Percentiles rank a stretch among this genome's conserved stretches.
Conservation (phyloP, 2,888 invertebrate genomes). For the Monoplex corrugatus region DNA sequence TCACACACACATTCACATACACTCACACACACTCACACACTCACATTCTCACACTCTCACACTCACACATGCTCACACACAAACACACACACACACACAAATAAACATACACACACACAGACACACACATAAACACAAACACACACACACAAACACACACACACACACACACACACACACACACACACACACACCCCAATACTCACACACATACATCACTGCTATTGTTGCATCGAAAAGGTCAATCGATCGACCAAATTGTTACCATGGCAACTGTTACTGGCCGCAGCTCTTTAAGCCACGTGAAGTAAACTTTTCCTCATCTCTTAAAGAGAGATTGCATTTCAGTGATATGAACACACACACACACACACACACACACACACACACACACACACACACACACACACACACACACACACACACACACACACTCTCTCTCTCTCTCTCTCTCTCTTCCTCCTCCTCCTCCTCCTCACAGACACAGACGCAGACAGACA, state of each 20-base stretch:
- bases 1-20: neutral
- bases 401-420: conserved; percentile 2
- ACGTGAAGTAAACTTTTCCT: no score
- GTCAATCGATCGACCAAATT: no score
- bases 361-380: neutral
- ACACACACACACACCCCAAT: neutral
- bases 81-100: neutral
- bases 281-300: no score
- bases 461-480: neutral
- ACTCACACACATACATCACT: neutral
- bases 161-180: conserved; percentile 13
- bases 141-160: neutral
- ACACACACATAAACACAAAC: neutral
- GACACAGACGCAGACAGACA: no score
- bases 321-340: no score
- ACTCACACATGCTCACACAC: neutral
- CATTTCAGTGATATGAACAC: no score
- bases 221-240: no score
- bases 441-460: no score
- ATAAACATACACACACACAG: neutral
- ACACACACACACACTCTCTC: conserved; percentile 3
- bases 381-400: neutral
- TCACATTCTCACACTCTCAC: neutral
- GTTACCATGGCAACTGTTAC: no score
- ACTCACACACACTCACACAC: neutral